Percentiles rank a stretch among this genome's conserved stretches.
Evolutionary conservation across 2,888 invertebrate species (phyloP).

Genomic region (Anorthoa munda): DNA sequence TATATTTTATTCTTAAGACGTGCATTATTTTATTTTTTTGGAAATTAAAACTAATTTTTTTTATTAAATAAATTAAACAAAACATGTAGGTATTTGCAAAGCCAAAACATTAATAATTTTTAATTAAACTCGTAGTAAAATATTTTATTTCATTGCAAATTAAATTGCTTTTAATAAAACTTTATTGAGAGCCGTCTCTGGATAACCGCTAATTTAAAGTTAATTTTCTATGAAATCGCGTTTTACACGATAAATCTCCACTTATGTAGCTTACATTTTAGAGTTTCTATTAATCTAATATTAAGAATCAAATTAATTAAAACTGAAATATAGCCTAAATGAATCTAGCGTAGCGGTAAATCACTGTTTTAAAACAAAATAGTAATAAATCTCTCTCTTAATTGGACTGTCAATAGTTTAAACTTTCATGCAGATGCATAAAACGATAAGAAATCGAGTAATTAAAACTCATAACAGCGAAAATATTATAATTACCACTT

Average conservation of each 20-base stretch:
- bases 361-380: neutral
- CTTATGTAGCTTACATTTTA: slow-evolving; percentile 15
- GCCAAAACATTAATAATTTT: neutral
- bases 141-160: neutral
- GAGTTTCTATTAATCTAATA: neutral
- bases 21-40: neutral
- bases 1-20: neutral
- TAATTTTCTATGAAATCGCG: slow-evolving; percentile 20
- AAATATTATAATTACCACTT: slow-evolving; percentile 25
- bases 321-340: slow-evolving; percentile 19
- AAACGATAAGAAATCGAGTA: slow-evolving; percentile 25
- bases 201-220: slow-evolving; percentile 16
- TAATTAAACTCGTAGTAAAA: neutral
- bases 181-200: neutral
- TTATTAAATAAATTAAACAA: neutral
- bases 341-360: neutral
- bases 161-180: slow-evolving; percentile 11
- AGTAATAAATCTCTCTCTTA: slow-evolving; percentile 19
- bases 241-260: slow-evolving; percentile 30
- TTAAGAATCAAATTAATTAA: slow-evolving; percentile 16
- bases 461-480: slow-evolving; percentile 16
- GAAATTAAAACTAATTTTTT: neutral
- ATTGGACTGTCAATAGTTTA: slow-evolving; percentile 11
- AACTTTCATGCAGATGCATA: neutral
- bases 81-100: neutral